Conservation (phyloP, 1,140 invertebrate genomes). For the Drosophila seguyi region DNA sequence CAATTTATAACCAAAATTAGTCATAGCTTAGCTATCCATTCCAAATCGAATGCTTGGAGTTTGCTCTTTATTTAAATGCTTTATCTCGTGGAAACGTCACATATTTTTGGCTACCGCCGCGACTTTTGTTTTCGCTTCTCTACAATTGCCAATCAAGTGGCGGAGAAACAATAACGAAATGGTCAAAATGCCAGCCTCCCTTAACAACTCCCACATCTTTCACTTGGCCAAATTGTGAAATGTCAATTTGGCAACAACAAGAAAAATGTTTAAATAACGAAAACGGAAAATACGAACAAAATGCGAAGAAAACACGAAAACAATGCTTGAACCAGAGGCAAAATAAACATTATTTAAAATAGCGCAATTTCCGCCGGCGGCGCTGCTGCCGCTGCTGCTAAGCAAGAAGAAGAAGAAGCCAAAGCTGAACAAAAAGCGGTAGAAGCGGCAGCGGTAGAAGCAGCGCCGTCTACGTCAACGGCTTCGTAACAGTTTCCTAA, state of each 20-base stretch:
- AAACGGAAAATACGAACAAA: constrained; percentile 38
- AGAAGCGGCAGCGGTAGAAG: constrained; percentile 25
- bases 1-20: constrained; percentile 13
- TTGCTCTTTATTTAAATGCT: constrained; percentile 5
- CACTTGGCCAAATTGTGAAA: constrained; percentile 67
- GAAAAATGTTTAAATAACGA: constrained; percentile 65
- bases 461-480: constrained; percentile 48
- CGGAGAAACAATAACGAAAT: constrained; percentile 30
- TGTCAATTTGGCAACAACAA: constrained; percentile 77
- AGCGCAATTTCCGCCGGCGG: constrained; percentile 81
- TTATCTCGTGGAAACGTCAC: background rate
- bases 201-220: constrained; percentile 54
- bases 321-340: constrained; percentile 34
- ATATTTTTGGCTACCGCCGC: constrained; percentile 15
- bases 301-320: constrained; percentile 30
- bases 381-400: constrained; percentile 25
- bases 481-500: constrained; percentile 85
- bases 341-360: constrained; percentile 85
- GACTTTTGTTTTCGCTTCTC: constrained; percentile 6
- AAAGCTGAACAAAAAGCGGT: constrained; percentile 14
- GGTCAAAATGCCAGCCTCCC: constrained; percentile 10
- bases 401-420: constrained; percentile 40
- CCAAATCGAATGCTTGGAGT: constrained; percentile 1
- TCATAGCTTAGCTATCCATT: background rate
- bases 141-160: constrained; percentile 34